Percentiles rank a stretch among this genome's conserved stretches.
phyloP scores from a whole-genome alignment of 2,888 invertebrate genomes.

The Acrobasis repandana region DNA sequence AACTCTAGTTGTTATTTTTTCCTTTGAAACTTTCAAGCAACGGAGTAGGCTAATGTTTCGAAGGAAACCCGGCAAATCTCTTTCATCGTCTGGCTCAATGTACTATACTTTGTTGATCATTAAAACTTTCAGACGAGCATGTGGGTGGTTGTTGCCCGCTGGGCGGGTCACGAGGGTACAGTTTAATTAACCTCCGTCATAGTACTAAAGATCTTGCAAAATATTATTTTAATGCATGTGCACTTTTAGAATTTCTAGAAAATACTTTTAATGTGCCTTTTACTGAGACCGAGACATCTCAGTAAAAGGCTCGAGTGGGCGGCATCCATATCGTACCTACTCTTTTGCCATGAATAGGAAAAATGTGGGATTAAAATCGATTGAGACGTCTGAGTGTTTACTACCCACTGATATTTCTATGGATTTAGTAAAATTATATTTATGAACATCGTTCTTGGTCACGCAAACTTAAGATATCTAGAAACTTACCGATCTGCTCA shows the following conservation, averaged over 20 bases:
- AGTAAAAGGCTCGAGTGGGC: background rate
- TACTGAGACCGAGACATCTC: background rate
- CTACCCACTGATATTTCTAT: background rate
- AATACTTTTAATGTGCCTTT: background rate
- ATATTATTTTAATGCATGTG: background rate
- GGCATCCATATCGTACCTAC: background rate
- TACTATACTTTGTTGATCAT: conserved; percentile 24
- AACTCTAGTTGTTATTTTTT: background rate
- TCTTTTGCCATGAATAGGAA: background rate
- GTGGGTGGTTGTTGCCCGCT: background rate
- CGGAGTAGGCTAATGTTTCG: conserved; percentile 7
- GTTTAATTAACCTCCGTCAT: background rate
- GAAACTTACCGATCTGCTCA: no score
- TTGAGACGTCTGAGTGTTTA: background rate
- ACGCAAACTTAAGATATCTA: no score
- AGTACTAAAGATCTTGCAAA: background rate
- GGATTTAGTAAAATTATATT: background rate
- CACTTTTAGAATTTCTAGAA: background rate
- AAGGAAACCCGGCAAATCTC: conserved; percentile 22
- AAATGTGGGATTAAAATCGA: background rate
- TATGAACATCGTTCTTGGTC: no score
- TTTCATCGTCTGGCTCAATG: conserved; percentile 8
- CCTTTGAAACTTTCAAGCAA: background rate
- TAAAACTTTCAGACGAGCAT: conserved; percentile 22
- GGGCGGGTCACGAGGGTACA: background rate